Conservation (phyloP, 1,140 invertebrate genomes). For the Calephelis virginiensis region DNA sequence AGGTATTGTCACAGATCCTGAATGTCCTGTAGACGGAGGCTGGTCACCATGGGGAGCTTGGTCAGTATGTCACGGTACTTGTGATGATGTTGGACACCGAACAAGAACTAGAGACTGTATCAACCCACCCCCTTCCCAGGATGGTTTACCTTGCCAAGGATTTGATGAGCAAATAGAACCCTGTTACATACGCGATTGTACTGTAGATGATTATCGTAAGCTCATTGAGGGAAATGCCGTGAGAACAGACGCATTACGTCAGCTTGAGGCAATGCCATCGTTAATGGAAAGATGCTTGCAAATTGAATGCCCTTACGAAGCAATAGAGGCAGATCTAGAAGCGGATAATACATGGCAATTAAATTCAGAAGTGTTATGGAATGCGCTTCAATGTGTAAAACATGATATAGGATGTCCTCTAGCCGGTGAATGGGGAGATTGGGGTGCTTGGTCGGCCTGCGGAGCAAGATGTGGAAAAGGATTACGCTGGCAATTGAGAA, state of each 20-base stretch:
- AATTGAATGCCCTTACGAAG: conserved; percentile 58
- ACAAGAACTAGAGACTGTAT: conserved; percentile 49
- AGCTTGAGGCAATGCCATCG: conserved; percentile 54
- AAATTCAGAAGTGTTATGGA: conserved; percentile 59
- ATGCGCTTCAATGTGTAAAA: conserved; percentile 62
- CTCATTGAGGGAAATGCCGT: conserved; percentile 43
- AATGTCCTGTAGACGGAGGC: conserved; percentile 62
- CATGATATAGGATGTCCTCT: conserved; percentile 60
- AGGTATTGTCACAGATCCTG: conserved; percentile 51
- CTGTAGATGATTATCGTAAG: conserved; percentile 49
- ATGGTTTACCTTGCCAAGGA: conserved; percentile 54
- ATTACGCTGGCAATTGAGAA: conserved; percentile 49
- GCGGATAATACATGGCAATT: conserved; percentile 64
- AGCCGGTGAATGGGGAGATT: conserved; percentile 57
- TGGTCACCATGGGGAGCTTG: conserved; percentile 61
- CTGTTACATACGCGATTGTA: conserved; percentile 58
- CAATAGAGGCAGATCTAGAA: conserved; percentile 47
- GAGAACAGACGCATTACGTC: conserved; percentile 46
- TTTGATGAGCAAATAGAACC: conserved; percentile 51
- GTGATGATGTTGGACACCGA: conserved; percentile 54
- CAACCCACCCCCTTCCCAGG: conserved; percentile 54
- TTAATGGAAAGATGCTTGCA: conserved; percentile 58
- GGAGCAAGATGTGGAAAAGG: conserved; percentile 61
- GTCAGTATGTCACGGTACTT: conserved; percentile 53
- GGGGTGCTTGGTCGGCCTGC: conserved; percentile 60